Percentiles rank a stretch among this genome's conserved stretches.
These are phyloP conservation scores for Drosophila carrolli DNA, from an alignment of 1,140 invertebrate species.

Conservation along the genomic window DNA sequence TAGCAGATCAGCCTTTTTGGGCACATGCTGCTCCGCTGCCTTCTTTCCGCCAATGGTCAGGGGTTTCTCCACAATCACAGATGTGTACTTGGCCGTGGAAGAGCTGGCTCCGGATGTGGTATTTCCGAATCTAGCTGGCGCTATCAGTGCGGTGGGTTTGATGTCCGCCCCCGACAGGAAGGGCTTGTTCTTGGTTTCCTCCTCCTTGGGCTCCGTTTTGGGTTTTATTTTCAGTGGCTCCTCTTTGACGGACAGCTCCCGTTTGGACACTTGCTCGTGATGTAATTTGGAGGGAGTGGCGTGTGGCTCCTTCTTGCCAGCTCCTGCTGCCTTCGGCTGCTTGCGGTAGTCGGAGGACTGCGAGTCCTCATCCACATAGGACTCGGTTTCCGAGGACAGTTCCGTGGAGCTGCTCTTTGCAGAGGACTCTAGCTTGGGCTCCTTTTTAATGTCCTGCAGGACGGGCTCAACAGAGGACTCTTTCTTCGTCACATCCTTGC, in stretches of 20 bases:
- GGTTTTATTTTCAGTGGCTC: slow-evolving; percentile 18
- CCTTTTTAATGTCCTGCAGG: slow-evolving; percentile 46
- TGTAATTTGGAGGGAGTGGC: slow-evolving; percentile 4
- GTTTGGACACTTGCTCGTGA: slow-evolving; percentile 32
- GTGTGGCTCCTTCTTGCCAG: slow-evolving; percentile 37
- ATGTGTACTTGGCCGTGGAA: slow-evolving; percentile 57
- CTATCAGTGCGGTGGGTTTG: slow-evolving; percentile 48
- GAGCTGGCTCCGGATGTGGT: slow-evolving; percentile 12
- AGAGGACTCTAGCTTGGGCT: slow-evolving; percentile 59
- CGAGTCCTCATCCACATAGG: slow-evolving; percentile 79
- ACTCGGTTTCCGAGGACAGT: slow-evolving; percentile 78
- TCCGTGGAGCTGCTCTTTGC: slow-evolving; percentile 73
- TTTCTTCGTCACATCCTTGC: slow-evolving; percentile 47
- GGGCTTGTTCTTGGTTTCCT: slow-evolving; percentile 28
- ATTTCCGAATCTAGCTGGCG: slow-evolving; percentile 51
- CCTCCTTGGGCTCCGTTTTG: slow-evolving; percentile 60
- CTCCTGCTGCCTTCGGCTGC: slow-evolving; percentile 4
- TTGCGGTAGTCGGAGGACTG: slow-evolving; percentile 78
- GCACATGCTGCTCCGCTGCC: background rate
- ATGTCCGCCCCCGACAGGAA: slow-evolving; percentile 41
- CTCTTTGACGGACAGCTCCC: slow-evolving; percentile 29
- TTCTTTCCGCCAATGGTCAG: slow-evolving; percentile 35
- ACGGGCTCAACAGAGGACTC: slow-evolving; percentile 23
- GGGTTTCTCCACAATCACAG: slow-evolving; percentile 77
- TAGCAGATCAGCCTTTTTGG: slow-evolving; percentile 36